These are phyloP conservation scores for Tiaroga cobitis DNA, from an alignment of 2,797 vertebrate genomes.

Conservation along the genomic window DNA sequence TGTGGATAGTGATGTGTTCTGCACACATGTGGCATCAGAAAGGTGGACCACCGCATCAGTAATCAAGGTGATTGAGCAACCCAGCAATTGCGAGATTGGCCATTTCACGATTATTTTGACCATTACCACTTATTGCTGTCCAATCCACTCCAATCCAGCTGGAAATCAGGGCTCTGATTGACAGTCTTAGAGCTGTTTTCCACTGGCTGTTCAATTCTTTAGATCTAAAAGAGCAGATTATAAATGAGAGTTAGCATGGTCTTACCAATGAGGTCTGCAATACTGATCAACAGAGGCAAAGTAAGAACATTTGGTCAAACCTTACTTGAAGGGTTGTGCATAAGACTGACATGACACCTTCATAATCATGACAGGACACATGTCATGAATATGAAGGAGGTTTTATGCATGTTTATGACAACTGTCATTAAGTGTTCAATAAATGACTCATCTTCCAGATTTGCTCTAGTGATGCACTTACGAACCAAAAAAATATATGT, in stretches of 20 bases:
- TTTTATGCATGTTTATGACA: no score
- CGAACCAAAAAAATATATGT: no score
- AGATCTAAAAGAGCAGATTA: background rate
- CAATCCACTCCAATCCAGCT: background rate
- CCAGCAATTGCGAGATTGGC: background rate
- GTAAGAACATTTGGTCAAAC: background rate
- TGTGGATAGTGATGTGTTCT: background rate
- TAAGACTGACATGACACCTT: no score
- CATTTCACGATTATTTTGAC: slow-evolving; percentile 13
- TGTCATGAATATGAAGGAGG: background rate
- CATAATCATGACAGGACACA: no score
- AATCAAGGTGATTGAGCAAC: slow-evolving; percentile 5
- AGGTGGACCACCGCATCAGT: slow-evolving; percentile 5
- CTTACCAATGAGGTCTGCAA: background rate
- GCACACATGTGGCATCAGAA: background rate
- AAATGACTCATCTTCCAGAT: no score
- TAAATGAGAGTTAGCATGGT: background rate
- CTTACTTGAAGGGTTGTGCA: no score
- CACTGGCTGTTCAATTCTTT: background rate
- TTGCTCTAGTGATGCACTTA: no score
- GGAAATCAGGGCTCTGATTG: background rate
- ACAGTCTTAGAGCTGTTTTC: background rate
- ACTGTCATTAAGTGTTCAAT: background rate
- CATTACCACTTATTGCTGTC: background rate
- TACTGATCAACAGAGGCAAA: background rate